phyloP scores from a whole-genome alignment of 30 jellyfish, hydroid and myxozoan genomes.

The Hydractinia symbiolongicarpus region DNA sequence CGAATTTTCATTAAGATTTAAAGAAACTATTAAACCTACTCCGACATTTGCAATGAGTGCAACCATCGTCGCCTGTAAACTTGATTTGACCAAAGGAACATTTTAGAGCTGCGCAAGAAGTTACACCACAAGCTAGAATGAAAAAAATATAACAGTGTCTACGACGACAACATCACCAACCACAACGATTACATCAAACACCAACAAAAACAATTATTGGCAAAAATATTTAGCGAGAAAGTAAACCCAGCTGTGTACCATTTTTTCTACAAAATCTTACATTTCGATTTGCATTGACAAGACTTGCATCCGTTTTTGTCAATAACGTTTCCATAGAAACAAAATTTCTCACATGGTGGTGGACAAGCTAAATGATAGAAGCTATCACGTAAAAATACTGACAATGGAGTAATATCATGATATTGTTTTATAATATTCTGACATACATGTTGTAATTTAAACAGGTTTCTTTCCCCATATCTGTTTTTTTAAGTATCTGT shows the following conservation, averaged over 20 bases:
- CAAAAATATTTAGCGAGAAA: background rate
- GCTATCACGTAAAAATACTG: background rate
- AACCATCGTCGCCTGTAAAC: slow-evolving; percentile 5
- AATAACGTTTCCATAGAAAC: slow-evolving; percentile 12
- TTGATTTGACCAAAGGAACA: background rate
- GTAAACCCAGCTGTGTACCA: background rate
- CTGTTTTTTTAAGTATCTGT: too few species aligned
- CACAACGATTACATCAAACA: background rate
- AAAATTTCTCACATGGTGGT: slow-evolving; percentile 4
- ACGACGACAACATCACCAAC: too few species aligned
- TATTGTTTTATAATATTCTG: too few species aligned
- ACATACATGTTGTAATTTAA: too few species aligned
- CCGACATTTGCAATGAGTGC: background rate
- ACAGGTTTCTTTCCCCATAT: too few species aligned
- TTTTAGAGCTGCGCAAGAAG: slow-evolving; percentile 5
- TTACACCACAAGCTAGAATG: slow-evolving; percentile 6
- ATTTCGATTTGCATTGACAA: slow-evolving; percentile 14
- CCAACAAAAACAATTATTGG: background rate
- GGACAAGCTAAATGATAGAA: slow-evolving; percentile 10
- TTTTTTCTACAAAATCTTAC: background rate
- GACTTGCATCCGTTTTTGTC: slow-evolving; percentile 20
- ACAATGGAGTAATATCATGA: too few species aligned
- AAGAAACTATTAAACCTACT: background rate
- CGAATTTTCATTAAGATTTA: background rate
- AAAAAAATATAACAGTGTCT: too few species aligned